Conservation (phyloP, 2,888 invertebrate genomes). For the Bruchidius siliquastri region DNA sequence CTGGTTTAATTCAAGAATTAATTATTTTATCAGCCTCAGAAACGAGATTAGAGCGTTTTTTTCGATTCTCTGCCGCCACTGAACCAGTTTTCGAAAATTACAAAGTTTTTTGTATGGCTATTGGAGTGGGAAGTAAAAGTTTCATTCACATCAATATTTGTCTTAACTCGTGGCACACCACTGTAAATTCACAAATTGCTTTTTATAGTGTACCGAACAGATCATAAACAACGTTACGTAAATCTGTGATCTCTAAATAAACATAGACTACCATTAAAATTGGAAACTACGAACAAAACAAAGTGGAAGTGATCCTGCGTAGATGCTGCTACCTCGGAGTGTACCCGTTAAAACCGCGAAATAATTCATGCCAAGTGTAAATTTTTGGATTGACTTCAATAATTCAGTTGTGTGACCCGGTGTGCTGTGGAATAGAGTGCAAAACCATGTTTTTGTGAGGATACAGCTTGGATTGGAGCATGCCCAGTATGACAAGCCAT, state of each 20-base stretch:
- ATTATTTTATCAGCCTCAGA: no score
- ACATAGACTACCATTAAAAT: not conserved
- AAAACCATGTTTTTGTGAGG: slow-evolving; percentile 1
- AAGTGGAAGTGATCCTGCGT: not conserved
- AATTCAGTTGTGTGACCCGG: not conserved
- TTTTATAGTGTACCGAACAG: not conserved
- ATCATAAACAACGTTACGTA: not conserved
- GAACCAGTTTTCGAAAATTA: no score
- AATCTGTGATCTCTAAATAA: not conserved
- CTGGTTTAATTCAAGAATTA: no score
- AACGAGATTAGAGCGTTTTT: no score
- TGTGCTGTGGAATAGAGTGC: not conserved
- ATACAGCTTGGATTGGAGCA: slow-evolving; percentile 12
- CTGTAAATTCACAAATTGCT: not conserved
- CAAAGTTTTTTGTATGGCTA: no score
- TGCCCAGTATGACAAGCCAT: slow-evolving; percentile 55
- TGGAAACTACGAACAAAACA: not conserved
- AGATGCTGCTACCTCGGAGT: not conserved
- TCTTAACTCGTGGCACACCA: not conserved
- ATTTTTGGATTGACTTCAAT: not conserved
- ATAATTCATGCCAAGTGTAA: not conserved
- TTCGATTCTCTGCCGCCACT: no score
- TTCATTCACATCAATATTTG: no score
- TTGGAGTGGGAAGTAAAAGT: no score
- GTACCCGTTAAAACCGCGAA: not conserved